Base-by-base conservation (phyloP, 2,888 invertebrate genomes). In the Drosophila austrosaltans region DNA sequence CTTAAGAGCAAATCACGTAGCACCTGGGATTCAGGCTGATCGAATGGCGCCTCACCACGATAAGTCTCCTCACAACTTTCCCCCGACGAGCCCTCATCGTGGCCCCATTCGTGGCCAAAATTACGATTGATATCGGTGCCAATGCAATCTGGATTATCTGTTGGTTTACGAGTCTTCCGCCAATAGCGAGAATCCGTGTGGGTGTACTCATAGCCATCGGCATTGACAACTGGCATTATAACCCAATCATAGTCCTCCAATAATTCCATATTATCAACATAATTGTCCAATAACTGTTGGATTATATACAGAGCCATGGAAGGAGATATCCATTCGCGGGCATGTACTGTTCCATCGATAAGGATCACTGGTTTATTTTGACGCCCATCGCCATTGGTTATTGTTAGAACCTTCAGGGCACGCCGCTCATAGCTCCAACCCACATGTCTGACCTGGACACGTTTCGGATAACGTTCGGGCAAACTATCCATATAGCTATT, bases 131-230 rank as follows among this genome's bases (percentile, higher is more conserved):
- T 93, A 84, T 95, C 95, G 0, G 93, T 93, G 6, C 95, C 95
- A 5, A 78, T 69, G 12, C 83, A 82, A 1, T 83, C 73, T 0
- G 76, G 75, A 54, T 86, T 79, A 3, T 70, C 66, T 3, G 78
- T 84, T 5, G 86, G 88, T 1, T 92, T 92, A 0, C 94, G 91
- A 0, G 93, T 94, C 80, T 94, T 94, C 22, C 94, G 92, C 94
- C 94, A 94, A 30, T 87, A 86, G 22, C 91, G 81, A 2, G 79
- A 93, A 57, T 86, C 79, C 8, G 92, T 92, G 16, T 93, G 94
- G 0, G 94, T 93, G 88, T 92, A 95, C 75, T 94, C 95, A 80
- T 96, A 96, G 0, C 96, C 96, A 89, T 96, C 96, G 2, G 95
- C 95, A 89, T 96, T 96, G 10, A 94, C 93, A 0, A 94, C 90